Evolutionary conservation across 2,888 invertebrate genomes (phyloP).

Genomic region (Limenitis camilla): DNA sequence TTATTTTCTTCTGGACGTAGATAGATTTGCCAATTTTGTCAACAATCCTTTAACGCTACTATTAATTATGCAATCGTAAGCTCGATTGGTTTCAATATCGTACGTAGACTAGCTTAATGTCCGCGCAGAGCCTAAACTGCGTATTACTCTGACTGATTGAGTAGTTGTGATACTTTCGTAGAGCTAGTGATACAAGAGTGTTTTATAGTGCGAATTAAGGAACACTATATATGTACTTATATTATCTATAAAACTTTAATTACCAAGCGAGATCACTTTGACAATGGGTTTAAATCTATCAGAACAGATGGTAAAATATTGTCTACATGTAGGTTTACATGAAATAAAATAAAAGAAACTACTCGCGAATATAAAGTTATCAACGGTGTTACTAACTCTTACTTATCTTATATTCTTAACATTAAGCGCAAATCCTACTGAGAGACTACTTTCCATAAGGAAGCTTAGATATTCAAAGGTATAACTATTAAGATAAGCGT

Average conservation of each 20-base stretch:
- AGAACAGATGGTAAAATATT: too few relatives aligned
- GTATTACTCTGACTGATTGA: conserved; percentile 59
- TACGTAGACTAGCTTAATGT: conserved; percentile 38
- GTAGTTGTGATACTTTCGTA: too few relatives aligned
- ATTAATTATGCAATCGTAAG: conserved; percentile 19
- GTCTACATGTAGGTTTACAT: too few relatives aligned
- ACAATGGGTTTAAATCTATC: too few relatives aligned
- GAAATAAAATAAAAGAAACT: too few relatives aligned
- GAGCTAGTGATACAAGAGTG: too few relatives aligned
- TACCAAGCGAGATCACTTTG: too few relatives aligned
- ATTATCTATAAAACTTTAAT: too few relatives aligned
- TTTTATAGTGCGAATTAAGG: too few relatives aligned
- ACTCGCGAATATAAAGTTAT: too few relatives aligned
- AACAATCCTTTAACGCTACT: conserved; percentile 11
- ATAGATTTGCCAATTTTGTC: neutral
- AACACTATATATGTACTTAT: too few relatives aligned
- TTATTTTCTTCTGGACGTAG: too few relatives aligned
- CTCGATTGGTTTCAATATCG: conserved; percentile 31
- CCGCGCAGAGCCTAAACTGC: conserved; percentile 37
- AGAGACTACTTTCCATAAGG: conserved; percentile 20
- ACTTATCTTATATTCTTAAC: neutral
- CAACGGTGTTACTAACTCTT: neutral
- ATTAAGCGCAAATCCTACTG: neutral
- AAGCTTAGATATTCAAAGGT: conserved; percentile 10
- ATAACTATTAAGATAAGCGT: conserved; percentile 20